phyloP scores from a whole-genome alignment of 2,113 vertebrate genomes.

The Alaudala cheleensis region DNA sequence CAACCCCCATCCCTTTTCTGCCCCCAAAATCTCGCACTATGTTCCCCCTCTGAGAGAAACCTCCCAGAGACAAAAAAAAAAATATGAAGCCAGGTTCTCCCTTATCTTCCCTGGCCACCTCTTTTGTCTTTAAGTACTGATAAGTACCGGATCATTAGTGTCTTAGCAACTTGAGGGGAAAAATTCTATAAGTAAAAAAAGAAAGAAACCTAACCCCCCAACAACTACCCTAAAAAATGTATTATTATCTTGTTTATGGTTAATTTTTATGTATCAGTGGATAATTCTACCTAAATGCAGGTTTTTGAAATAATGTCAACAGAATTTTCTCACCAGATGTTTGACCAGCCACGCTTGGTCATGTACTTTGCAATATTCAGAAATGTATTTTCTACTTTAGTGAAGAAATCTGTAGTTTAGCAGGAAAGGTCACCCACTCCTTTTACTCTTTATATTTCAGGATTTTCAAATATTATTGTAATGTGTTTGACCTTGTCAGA shows the following conservation, averaged over 20 bases:
- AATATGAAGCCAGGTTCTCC: too few relatives aligned
- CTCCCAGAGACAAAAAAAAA: too few relatives aligned
- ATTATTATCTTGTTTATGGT: neutral
- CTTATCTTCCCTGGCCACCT: too few relatives aligned
- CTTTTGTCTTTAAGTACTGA: too few relatives aligned
- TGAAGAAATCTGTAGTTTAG: neutral
- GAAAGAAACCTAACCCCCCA: too few relatives aligned
- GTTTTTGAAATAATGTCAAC: neutral
- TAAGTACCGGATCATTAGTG: too few relatives aligned
- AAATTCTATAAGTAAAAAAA: too few relatives aligned
- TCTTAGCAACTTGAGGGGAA: too few relatives aligned
- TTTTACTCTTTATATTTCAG: neutral
- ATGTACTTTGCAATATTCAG: neutral
- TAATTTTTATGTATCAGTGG: neutral
- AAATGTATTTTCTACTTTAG: neutral
- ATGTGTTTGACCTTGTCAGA: neutral
- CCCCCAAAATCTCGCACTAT: too few relatives aligned
- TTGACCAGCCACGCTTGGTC: neutral
- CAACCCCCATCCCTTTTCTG: too few relatives aligned
- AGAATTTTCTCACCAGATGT: neutral
- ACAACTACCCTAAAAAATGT: neutral
- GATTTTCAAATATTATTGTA: neutral
- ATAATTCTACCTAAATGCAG: neutral
- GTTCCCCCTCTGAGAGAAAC: too few relatives aligned
- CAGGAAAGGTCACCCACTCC: neutral